phyloP scores from a whole-genome alignment of 1,140 invertebrate species.

The Cherax destructor region DNA sequence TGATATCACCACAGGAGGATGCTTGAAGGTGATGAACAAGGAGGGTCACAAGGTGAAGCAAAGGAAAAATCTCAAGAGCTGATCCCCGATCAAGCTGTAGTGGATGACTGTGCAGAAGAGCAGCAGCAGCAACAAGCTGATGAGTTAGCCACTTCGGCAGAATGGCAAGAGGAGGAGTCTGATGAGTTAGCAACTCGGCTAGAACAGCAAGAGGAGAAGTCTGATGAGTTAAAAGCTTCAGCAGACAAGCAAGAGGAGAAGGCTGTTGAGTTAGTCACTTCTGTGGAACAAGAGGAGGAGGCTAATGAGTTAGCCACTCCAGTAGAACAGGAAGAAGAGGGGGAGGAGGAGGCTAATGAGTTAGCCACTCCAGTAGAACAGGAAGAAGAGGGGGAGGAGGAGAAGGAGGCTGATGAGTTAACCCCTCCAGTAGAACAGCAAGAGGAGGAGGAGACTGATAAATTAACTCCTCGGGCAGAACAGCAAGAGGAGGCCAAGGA shows the following conservation, averaged over 20 bases:
- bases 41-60: not conserved
- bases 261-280: not conserved
- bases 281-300: not conserved
- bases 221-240: not conserved
- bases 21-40: conserved; percentile 46
- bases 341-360: not conserved
- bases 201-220: not conserved
- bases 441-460: not conserved
- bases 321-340: not conserved
- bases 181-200: not conserved
- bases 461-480: not conserved
- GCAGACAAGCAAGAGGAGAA: not conserved
- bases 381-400: not conserved
- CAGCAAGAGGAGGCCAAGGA: not conserved
- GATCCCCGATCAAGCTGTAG: not conserved
- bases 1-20: conserved; percentile 47
- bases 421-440: not conserved
- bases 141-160: not conserved
- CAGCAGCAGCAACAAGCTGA: not conserved
- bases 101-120: not conserved
- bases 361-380: not conserved
- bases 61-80: not conserved
- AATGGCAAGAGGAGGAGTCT: not conserved
- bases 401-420: not conserved
- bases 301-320: not conserved